Base-by-base conservation (phyloP, 2,888 invertebrate genomes). In the Drosophila leonis region DNA sequence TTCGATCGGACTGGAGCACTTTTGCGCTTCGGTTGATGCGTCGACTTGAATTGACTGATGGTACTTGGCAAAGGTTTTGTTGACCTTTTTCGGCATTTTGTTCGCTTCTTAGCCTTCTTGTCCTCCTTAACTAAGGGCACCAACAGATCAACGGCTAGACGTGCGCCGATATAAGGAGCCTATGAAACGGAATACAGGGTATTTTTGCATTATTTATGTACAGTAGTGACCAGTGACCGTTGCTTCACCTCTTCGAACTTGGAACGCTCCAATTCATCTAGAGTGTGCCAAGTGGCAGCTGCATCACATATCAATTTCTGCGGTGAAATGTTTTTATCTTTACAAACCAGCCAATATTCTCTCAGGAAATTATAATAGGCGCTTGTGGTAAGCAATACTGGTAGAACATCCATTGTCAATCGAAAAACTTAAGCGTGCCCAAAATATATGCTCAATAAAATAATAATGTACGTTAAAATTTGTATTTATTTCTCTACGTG, bases 301-400 rank as follows among this genome's bases (percentile, higher is more conserved):
- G 57, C 57, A 2, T 20, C 33, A 0, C 13, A 24, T 12, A 57
- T 5, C 44, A 57, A 2, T n/a, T 27, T n/a, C 8, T 33, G 33
- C 0, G 57, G 44, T 1, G 44, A 10, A 12, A n/a, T 8, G 24
- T 8, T 31, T 6, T 15, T n/a, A 1, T 35, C 12, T 8, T 2
- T 8, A 33, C 44, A 44, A 1, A 24, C 35, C 1, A 70, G 27
- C 55, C 76, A 72, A 55, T 48, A 76, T 29, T 76, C 76, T 6
- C 76, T 77, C 27, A 76, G 15, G 33, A 76, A 76, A 51, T 76
- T 76, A 7, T 35, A 76, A 13, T 62, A 35, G 0, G 56, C 1
- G 8, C 18, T 27, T 9, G 65, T 52, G 4, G 77, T 76, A 10
- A 72, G 18, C 24, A 76, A 12, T 1, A 48, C 33, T 1, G 65